These are phyloP conservation scores for Catajapyx aquilonaris DNA, from an alignment of 1,140 invertebrate species.

Conservation along the genomic window DNA sequence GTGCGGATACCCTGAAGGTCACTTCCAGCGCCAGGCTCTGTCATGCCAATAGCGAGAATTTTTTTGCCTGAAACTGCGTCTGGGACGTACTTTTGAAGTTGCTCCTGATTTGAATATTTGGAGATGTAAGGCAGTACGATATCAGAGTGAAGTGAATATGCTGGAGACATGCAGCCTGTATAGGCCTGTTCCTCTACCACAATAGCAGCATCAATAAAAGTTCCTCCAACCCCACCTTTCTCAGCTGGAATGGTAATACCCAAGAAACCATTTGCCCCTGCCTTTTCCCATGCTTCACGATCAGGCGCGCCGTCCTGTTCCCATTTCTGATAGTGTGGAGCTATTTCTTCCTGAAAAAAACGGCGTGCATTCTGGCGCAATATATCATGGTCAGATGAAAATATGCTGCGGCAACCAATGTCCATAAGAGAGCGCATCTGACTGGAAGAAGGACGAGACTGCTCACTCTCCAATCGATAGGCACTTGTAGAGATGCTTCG, in stretches of 20 bases:
- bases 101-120: slow-evolving; percentile 24
- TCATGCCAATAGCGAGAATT: slow-evolving; percentile 27
- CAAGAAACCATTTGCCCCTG: slow-evolving; percentile 23
- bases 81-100: slow-evolving; percentile 24
- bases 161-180: slow-evolving; percentile 22
- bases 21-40: slow-evolving; percentile 26
- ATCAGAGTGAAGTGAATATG: slow-evolving; percentile 24
- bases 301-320: slow-evolving; percentile 22
- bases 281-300: slow-evolving; percentile 22
- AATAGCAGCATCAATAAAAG: slow-evolving; percentile 21
- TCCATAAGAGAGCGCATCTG: slow-evolving; percentile 21
- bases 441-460: no score
- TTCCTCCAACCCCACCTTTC: slow-evolving; percentile 23
- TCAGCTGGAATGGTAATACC: slow-evolving; percentile 22
- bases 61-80: slow-evolving; percentile 22
- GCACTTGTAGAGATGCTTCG: no score
- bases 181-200: slow-evolving; percentile 27
- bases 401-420: slow-evolving; percentile 23
- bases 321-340: slow-evolving; percentile 22
- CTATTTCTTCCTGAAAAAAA: slow-evolving; percentile 25
- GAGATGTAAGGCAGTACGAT: slow-evolving; percentile 28
- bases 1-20: slow-evolving; percentile 26
- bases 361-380: slow-evolving; percentile 21
- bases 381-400: slow-evolving; percentile 25
- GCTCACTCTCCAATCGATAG: no score